Base-by-base conservation (phyloP, 2,888 invertebrate genomes). In the Xylota sylvarum region DNA sequence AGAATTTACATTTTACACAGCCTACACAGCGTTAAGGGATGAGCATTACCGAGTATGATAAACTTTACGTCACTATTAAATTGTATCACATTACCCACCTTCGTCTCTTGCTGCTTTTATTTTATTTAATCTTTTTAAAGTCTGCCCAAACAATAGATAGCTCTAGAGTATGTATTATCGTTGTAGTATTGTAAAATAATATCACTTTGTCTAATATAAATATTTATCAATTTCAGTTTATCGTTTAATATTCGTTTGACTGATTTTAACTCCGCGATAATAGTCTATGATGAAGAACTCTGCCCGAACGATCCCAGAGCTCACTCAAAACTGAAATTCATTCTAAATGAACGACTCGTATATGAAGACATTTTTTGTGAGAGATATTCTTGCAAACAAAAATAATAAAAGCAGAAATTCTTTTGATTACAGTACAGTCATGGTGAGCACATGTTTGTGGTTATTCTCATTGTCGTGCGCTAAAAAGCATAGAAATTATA, bases 281-380 rank as follows among this genome's bases (percentile, higher is more conserved):
- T 27, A 19, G 7, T n/a, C 17, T 14, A 17, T 12, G n/a, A 9
- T 60, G 27, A 17, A 58, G 12, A 58, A 72, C 52, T 40, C 76
- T 60, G 10, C 10, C 60, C 76, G 81, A 60, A 58, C 17, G 60
- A 67, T 72, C n/a, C 32, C 60, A 85, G 72, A 85, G 85, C 72
- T 81, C 76, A 81, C 60, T 85, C n/a, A 67, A 81, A 85, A 85
- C 85, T 85, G 55, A 85, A 85, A 46, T 72, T 72, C 48, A 77
- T 64, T 67, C n/a, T 14, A 14, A 62, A 19, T 52, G 65, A 67
- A 17, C 67, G 50, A 55, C 65, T 81, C 52, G 69, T 81, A 77
- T 85, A 70, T 85, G 30, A 84, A 70, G 27, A 52, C 12, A 14
- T 30, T 30, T 19, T 50, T 52, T 46, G 43, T 60, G 9, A 7